phyloP scores from a whole-genome alignment of 2,797 vertebrate species.

The Hydrophis major region DNA sequence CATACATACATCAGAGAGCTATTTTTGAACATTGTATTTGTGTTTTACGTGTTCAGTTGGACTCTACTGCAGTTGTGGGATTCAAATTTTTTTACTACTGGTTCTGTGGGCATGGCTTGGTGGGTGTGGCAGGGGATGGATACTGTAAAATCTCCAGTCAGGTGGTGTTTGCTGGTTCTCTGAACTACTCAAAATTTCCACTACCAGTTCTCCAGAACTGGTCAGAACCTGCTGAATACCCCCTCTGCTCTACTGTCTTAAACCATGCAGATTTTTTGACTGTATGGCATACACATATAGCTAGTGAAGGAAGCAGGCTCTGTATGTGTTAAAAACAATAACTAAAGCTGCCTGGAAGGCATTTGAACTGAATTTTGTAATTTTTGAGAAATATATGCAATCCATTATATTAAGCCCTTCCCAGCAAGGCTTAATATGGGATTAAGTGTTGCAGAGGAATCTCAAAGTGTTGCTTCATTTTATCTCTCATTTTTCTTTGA shows the following conservation, averaged over 20 bases:
- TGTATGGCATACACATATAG: neutral
- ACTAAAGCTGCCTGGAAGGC: neutral
- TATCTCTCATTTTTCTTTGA: neutral
- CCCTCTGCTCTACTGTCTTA: neutral
- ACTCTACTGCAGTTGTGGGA: neutral
- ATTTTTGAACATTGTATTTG: neutral
- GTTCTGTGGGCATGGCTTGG: too few species aligned
- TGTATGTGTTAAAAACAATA: slow-evolving; percentile 13
- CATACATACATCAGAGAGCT: neutral
- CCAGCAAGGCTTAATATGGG: neutral
- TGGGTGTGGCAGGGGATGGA: too few species aligned
- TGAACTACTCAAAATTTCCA: too few species aligned
- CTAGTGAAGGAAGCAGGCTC: neutral
- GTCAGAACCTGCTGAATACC: too few species aligned
- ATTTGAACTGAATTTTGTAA: neutral
- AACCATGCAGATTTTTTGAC: slow-evolving; percentile 2
- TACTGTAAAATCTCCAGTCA: too few species aligned
- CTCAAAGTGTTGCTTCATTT: slow-evolving; percentile 9
- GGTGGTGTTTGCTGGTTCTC: too few species aligned
- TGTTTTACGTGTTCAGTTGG: slow-evolving; percentile 20
- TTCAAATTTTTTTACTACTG: too few species aligned
- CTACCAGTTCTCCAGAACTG: too few species aligned
- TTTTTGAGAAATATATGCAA: neutral
- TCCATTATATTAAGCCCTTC: neutral
- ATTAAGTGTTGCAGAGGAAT: slow-evolving; percentile 4